These are phyloP conservation scores for Propithecus perrieri DNA, from an alignment of 2,797 vertebrate species.

Conservation along the genomic window DNA sequence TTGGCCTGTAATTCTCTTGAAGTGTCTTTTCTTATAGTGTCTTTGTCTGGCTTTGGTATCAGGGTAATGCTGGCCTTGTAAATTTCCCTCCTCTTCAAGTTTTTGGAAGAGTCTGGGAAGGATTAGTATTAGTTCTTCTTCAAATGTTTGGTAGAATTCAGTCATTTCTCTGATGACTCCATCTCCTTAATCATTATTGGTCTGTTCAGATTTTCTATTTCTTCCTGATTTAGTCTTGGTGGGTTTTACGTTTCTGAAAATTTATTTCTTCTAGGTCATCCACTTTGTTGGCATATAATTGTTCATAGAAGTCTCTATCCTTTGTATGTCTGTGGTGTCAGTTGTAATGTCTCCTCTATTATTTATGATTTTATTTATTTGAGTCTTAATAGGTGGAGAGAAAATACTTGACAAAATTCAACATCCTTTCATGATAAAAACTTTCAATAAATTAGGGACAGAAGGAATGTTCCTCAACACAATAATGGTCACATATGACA, in stretches of 20 bases:
- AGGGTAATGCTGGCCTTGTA: neutral
- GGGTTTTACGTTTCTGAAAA: neutral
- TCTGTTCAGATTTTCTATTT: neutral
- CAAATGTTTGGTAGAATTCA: neutral
- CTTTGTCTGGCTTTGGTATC: neutral
- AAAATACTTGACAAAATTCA: neutral
- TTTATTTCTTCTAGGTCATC: neutral
- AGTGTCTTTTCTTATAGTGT: neutral
- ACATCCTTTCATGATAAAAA: neutral
- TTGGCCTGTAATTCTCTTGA: neutral
- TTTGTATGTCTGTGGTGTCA: neutral
- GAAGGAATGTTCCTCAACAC: neutral
- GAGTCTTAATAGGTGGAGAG: neutral
- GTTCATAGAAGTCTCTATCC: neutral
- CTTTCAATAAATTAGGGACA: neutral
- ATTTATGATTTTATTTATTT: neutral
- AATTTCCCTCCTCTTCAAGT: neutral
- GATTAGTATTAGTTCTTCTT: neutral
- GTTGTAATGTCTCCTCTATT: neutral
- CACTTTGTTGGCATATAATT: neutral
- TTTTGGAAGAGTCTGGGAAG: neutral
- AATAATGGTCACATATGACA: neutral
- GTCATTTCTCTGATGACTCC: neutral
- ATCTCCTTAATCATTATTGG: neutral
- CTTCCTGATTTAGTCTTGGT: neutral